These are phyloP conservation scores for Varanus komodoensis DNA, from an alignment of 2,113 vertebrate species.

Conservation along the genomic window DNA sequence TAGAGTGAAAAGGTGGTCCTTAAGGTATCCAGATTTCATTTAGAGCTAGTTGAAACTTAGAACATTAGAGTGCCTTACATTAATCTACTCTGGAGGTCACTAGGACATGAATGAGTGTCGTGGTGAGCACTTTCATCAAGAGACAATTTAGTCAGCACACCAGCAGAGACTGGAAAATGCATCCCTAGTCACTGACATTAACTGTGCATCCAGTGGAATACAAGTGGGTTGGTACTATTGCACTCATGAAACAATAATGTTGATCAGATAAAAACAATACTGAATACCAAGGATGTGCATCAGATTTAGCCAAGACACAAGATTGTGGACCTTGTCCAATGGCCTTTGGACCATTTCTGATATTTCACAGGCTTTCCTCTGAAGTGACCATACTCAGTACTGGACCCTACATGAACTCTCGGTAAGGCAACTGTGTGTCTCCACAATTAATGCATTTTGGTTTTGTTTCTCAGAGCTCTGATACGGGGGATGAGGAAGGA, in stretches of 20 bases:
- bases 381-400: no score
- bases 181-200: neutral
- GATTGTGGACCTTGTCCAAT: no score
- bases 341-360: no score
- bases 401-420: no score
- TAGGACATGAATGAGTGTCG: neutral
- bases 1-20: neutral
- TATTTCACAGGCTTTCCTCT: no score
- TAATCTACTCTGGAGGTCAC: neutral
- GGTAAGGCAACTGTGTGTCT: no score
- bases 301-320: no score
- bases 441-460: no score
- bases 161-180: neutral
- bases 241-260: neutral
- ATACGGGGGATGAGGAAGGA: no score
- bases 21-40: neutral
- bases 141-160: no score
- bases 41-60: neutral
- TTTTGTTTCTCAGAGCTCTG: no score
- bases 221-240: neutral
- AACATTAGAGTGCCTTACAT: neutral
- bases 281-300: neutral
- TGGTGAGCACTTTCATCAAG: neutral
- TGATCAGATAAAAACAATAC: neutral
- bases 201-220: neutral